phyloP scores from a whole-genome alignment of 2,113 vertebrate genomes.

The Callithrix jacchus region DNA sequence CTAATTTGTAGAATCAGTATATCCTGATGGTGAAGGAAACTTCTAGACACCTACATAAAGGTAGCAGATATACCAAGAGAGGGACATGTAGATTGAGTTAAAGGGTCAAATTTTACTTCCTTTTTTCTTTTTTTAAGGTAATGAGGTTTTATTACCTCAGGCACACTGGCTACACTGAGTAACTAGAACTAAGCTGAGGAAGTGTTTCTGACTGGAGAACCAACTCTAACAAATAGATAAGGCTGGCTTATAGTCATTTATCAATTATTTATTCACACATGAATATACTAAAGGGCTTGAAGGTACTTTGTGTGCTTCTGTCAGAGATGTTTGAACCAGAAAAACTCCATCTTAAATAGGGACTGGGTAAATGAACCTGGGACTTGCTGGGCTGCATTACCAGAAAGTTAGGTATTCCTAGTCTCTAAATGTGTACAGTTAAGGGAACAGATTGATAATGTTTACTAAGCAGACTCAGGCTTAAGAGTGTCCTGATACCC shows the following conservation, averaged over 20 bases:
- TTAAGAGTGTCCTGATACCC: too few species aligned
- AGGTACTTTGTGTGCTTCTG: not conserved
- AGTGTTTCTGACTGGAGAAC: not conserved
- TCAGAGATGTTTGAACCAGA: too few species aligned
- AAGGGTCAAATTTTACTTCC: not conserved
- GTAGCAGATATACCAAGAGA: not conserved
- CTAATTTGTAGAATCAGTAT: not conserved
- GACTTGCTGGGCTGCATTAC: too few species aligned
- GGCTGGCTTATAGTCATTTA: not conserved
- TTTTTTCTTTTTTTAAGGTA: not conserved
- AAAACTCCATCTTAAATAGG: too few species aligned
- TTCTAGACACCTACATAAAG: not conserved
- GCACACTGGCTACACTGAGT: not conserved
- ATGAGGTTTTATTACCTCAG: conserved; percentile 1
- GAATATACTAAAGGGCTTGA: not conserved
- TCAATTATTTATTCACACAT: not conserved
- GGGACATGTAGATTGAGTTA: not conserved
- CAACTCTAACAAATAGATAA: not conserved
- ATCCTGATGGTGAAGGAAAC: not conserved
- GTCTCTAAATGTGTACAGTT: too few species aligned
- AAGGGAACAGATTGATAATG: too few species aligned
- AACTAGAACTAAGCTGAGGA: not conserved
- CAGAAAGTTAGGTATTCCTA: too few species aligned
- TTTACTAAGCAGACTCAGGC: too few species aligned
- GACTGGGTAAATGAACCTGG: too few species aligned